Conservation (phyloP, 2,113 vertebrate genomes). For the Ciconia stormi region DNA sequence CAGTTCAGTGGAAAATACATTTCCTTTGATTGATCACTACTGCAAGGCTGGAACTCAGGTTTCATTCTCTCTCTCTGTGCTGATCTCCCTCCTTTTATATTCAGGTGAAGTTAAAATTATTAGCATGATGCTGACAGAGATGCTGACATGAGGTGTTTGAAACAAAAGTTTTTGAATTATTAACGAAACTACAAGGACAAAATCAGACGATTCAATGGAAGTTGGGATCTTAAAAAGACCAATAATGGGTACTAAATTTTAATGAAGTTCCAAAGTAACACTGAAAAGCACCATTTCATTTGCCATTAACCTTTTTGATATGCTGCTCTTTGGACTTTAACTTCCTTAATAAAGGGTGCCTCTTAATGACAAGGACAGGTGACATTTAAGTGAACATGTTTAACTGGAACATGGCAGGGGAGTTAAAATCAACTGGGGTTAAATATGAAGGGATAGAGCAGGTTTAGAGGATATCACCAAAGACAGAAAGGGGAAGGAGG, state of each 20-base stretch:
- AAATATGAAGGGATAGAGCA: neutral
- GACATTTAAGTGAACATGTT: conserved; percentile 17
- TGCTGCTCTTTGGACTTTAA: conserved; percentile 51
- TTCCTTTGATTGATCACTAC: neutral
- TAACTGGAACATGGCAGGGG: neutral
- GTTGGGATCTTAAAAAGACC: conserved; percentile 34
- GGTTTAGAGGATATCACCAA: neutral
- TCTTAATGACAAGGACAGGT: conserved; percentile 51
- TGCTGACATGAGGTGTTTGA: conserved; percentile 44
- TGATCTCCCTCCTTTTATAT: conserved; percentile 6
- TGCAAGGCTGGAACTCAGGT: neutral
- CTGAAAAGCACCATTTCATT: conserved; percentile 66
- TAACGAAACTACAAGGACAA: conserved; percentile 63
- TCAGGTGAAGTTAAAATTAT: conserved; percentile 3
- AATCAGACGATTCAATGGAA: conserved; percentile 53
- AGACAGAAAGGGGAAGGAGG: neutral
- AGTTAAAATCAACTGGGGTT: neutral
- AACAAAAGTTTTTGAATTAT: conserved; percentile 71
- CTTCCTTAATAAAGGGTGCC: conserved; percentile 5
- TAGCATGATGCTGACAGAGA: conserved; percentile 49
- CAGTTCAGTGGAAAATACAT: neutral
- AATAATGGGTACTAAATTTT: conserved; percentile 70
- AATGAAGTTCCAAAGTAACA: conserved; percentile 66
- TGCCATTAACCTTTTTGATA: conserved; percentile 71
- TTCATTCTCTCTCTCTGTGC: neutral